Evolutionary conservation across 1,140 invertebrate genomes (phyloP), one percentile per base, ranked within the genome.

Genomic region (Dryas iulia): DNA sequence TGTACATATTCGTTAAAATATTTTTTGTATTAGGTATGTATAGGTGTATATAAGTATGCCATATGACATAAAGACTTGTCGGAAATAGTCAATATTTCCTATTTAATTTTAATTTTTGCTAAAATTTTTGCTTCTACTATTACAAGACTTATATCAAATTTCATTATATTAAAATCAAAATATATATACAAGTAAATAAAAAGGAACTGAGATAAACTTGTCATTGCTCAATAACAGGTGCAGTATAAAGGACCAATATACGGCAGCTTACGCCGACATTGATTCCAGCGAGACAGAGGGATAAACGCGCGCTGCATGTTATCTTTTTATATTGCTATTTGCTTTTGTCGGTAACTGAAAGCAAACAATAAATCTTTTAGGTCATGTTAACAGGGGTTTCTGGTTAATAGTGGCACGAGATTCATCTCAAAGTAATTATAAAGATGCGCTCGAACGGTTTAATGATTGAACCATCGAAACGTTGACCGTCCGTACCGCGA

Each of bases 251-350:
- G 31, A 33, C 59, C 39, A 47, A 47, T 59, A 47, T 61, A 25
- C 26, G 59, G 18, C n/a, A 31, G 59, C 59, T 61, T 47, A 61
- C 35, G n/a, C n/a, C 25, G 59, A 61, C 59, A 61, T 61, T 61
- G 59, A 61, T 61, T 61, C 59, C 24, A 47, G 33, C 35, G 59
- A 61, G 11, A 61, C 59, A 47, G 3, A 14, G 35, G 59, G 59
- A 61, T 61, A 61, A 61, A 61, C 24, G 33, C 26, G 33, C 33
- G 6, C 24, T 52, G 59, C 24, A 25, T 61, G 11, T 61, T 61
- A 26, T 47, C 33, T 25, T 47, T n/a, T 61, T 47, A 47, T 47
- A 24, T 61, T 25, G n/a, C 39, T 26, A 61, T 25, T 47, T 24
- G 21, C n/a, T 47, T 21, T 47, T 47, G 18, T 21, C 39, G 39